Base-by-base conservation (phyloP, 2,797 vertebrate species). In the Pagetopsis macropterus region DNA sequence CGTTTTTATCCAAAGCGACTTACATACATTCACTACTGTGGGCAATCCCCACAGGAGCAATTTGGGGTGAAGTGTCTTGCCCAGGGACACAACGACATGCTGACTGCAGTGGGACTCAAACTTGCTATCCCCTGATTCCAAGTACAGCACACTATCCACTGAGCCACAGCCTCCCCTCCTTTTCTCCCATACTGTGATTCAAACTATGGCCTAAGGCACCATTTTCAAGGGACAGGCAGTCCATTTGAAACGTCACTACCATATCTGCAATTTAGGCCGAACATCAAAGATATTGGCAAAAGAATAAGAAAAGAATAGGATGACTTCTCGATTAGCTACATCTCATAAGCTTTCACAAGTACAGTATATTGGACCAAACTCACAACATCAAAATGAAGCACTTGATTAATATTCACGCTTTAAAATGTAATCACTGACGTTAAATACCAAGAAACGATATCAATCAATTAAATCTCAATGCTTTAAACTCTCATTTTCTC, bases 381-480 rank as follows among this genome's bases (percentile, higher is more conserved):
- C 70, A 62, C 65, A 79, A 71, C 72, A 86, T 91, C 80, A 86
- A 71, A 65, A 84, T 72, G 78, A 63, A 78, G 71, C 40, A 76
- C 79, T 90, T 87, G 84, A 89, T 94, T 92, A 89, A 88, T 88
- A 86, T 88, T 89, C 84, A 87, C 37, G 73, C 82, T 89, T 83
- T 55, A 83, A 83, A 86, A 75, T 84, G 82, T 82, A 84, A 91
- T 88, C 70, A 80, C 48, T 85, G 77, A 65, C 57, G 57, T 55
- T 59, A 48, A 78, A 84, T 76, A 84, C 59, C 78, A 73, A 23
- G 37, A 43, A 79, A 69, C 75, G 57, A n/a, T 71, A 78, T 82
- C 72, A 84, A 79, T 83, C 74, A 90, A 89, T 91, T 91, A 84
- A 89, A 91, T 27, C 27, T 86, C 46, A 78, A 61, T 64, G 78